Evolutionary conservation across 2,888 invertebrate species (phyloP).

Genomic region (Tetranychus truncatus): DNA sequence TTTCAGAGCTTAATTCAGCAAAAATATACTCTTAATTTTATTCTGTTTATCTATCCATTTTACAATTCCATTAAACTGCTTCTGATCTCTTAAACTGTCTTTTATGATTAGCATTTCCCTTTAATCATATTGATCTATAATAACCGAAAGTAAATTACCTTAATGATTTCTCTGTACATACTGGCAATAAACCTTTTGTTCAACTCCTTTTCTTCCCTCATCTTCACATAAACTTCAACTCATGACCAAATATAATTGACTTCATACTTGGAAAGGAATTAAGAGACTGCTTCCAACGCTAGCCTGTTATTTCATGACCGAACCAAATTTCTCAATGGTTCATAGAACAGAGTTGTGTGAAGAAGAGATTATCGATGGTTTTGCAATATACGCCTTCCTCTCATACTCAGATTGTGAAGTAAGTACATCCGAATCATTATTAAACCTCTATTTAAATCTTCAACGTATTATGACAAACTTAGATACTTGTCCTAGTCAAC

Average conservation of each 20-base stretch:
- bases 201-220: background rate
- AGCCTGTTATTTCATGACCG: background rate
- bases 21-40: too few species aligned
- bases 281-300: too few species aligned
- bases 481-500: background rate
- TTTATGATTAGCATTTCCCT: too few species aligned
- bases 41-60: too few species aligned
- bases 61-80: too few species aligned
- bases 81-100: too few species aligned
- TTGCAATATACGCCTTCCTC: conserved; percentile 87
- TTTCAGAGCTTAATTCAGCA: too few species aligned
- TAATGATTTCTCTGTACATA: background rate
- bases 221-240: background rate
- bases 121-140: too few species aligned
- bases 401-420: conserved; percentile 91
- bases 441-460: background rate
- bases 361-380: conserved; percentile 93
- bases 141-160: too few species aligned
- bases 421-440: conserved; percentile 32
- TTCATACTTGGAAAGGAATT: too few species aligned
- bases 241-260: background rate
- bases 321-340: background rate
- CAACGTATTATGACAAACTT: too few species aligned
- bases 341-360: conserved; percentile 35
- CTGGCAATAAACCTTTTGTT: background rate